Evolutionary conservation across 2,797 vertebrate genomes (phyloP).

Genomic region (Catharus ustulatus): DNA sequence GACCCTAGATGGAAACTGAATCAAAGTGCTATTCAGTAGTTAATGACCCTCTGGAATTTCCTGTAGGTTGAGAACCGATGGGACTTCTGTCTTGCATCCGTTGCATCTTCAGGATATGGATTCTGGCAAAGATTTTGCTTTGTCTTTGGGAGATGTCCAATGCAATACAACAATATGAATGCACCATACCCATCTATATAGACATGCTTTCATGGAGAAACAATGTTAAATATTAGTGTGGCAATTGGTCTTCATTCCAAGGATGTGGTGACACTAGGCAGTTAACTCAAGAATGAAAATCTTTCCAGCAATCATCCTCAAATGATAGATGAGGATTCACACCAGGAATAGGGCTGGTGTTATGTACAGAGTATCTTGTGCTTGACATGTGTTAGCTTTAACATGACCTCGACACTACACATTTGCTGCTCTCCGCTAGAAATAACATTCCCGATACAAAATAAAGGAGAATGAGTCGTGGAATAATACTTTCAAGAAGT

Average conservation of each 20-base stretch:
- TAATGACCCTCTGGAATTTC: background rate
- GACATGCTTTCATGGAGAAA: background rate
- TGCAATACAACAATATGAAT: background rate
- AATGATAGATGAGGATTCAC: background rate
- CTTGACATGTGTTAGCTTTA: background rate
- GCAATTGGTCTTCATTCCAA: background rate
- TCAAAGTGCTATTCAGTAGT: background rate
- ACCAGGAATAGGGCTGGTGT: background rate
- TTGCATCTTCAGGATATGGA: background rate
- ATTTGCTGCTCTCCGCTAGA: background rate
- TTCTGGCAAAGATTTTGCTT: background rate
- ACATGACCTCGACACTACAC: background rate
- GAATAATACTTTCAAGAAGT: constrained; percentile 23
- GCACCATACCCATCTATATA: too few species aligned
- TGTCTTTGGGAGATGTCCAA: background rate
- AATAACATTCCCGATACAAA: background rate
- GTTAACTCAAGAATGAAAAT: background rate
- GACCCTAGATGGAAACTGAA: background rate
- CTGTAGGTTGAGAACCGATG: background rate
- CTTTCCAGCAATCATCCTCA: background rate
- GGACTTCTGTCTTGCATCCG: background rate
- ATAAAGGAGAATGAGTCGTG: background rate
- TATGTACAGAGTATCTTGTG: background rate
- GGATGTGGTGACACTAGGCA: background rate
- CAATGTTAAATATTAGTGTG: background rate